phyloP scores from a whole-genome alignment of 2,113 vertebrate genomes.

The Regulus satrapa region DNA sequence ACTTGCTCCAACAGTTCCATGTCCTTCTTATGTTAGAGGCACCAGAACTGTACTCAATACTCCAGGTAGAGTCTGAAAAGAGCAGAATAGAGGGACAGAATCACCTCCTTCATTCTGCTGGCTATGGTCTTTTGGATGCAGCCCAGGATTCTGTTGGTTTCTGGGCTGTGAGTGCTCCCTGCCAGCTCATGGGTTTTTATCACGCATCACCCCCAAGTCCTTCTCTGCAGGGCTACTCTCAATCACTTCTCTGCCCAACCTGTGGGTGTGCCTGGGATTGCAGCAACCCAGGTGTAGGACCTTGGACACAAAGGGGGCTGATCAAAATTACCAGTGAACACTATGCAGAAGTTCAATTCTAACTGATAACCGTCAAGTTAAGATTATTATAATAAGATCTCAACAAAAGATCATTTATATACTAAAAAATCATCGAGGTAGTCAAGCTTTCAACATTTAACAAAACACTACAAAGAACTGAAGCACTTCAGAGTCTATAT shows the following conservation, averaged over 20 bases:
- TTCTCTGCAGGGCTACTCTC: not conserved
- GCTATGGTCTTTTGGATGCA: not conserved
- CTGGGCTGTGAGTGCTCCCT: not conserved
- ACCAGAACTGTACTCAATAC: not conserved
- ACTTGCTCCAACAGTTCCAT: not conserved
- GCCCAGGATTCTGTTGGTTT: not conserved
- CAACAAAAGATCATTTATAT: not conserved
- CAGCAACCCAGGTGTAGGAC: not conserved
- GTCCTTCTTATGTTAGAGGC: not conserved
- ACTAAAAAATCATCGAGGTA: not conserved
- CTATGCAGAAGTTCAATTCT: not conserved
- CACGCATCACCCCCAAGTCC: not conserved
- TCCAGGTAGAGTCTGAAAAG: not conserved
- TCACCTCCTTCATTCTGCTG: not conserved
- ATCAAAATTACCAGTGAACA: not conserved
- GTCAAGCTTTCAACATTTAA: not conserved
- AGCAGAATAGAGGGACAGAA: not conserved
- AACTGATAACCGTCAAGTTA: not conserved
- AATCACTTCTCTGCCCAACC: not conserved
- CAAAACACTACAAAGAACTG: not conserved
- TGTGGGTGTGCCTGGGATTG: not conserved
- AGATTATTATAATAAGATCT: not conserved
- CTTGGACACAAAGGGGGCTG: not conserved
- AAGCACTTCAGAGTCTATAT: not conserved
- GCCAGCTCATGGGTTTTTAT: not conserved